phyloP scores from a whole-genome alignment of 2,797 vertebrate genomes.

The Propithecus deckenii region DNA sequence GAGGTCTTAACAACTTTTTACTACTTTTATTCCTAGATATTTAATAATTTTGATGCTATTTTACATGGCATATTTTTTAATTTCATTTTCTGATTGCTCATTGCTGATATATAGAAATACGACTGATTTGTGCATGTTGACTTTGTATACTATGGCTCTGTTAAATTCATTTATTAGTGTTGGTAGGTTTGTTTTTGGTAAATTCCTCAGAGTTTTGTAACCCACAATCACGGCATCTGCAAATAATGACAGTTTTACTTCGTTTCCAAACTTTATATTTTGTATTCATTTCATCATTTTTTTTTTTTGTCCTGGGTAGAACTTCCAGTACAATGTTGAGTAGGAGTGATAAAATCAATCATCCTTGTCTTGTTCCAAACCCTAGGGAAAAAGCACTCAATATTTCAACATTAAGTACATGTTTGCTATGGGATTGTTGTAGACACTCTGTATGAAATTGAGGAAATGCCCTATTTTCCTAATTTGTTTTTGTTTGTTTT shows the following conservation, averaged over 20 bases:
- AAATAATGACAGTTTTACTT: not conserved
- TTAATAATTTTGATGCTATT: not conserved
- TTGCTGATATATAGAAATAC: not conserved
- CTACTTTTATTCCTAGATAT: not conserved
- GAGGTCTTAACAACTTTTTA: not conserved
- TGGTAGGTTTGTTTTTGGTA: not conserved
- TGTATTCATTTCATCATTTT: not conserved
- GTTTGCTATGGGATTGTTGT: not conserved
- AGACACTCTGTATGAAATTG: not conserved
- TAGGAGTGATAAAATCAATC: not conserved
- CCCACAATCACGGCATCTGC: not conserved
- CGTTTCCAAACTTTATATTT: not conserved
- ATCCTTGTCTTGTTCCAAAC: not conserved
- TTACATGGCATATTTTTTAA: not conserved
- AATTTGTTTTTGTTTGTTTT: not conserved
- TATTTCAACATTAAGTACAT: not conserved
- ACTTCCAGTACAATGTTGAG: not conserved
- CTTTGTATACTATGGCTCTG: not conserved
- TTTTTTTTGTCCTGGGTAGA: not conserved
- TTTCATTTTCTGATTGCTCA: not conserved
- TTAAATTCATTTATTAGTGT: not conserved
- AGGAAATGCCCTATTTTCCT: not conserved
- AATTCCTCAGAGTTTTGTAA: not conserved
- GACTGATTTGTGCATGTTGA: not conserved
- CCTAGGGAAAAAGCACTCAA: not conserved